Percentiles rank a stretch among this genome's conserved stretches.
Conservation (phyloP, 2,797 vertebrate species). For the Todus mexicanus region DNA sequence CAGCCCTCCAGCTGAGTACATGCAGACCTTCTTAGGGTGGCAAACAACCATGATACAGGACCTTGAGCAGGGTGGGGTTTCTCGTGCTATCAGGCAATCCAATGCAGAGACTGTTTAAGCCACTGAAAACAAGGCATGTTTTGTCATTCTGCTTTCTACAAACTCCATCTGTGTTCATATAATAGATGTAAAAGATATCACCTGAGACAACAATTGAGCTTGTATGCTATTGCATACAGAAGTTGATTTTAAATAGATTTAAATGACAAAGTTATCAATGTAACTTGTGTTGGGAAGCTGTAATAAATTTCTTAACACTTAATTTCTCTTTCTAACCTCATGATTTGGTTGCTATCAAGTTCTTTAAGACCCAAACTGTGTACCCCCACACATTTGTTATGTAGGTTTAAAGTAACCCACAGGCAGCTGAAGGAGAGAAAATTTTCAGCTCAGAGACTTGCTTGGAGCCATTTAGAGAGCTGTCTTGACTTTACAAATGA, state of each 20-base stretch:
- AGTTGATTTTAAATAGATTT: not conserved
- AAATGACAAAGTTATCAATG: not conserved
- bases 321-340: slow-evolving; percentile 29
- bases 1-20: too few species aligned
- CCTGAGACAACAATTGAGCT: not conserved
- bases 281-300: not conserved
- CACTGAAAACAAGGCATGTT: not conserved
- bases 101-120: not conserved
- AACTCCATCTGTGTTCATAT: not conserved
- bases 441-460: not conserved
- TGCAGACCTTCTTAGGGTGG: not conserved
- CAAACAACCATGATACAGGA: not conserved
- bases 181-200: not conserved
- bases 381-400: not conserved
- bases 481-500: slow-evolving; percentile 3
- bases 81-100: not conserved
- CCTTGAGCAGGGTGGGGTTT: rapidly evolving
- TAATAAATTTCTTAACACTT: not conserved
- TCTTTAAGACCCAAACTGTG: not conserved
- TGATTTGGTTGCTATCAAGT: not conserved
- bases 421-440: not conserved
- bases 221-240: not conserved
- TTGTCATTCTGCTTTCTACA: not conserved
- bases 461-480: not conserved
- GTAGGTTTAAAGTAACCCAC: not conserved